These are phyloP conservation scores for Anniella stebbinsi DNA, from an alignment of 2,797 vertebrate species.

Conservation along the genomic window DNA sequence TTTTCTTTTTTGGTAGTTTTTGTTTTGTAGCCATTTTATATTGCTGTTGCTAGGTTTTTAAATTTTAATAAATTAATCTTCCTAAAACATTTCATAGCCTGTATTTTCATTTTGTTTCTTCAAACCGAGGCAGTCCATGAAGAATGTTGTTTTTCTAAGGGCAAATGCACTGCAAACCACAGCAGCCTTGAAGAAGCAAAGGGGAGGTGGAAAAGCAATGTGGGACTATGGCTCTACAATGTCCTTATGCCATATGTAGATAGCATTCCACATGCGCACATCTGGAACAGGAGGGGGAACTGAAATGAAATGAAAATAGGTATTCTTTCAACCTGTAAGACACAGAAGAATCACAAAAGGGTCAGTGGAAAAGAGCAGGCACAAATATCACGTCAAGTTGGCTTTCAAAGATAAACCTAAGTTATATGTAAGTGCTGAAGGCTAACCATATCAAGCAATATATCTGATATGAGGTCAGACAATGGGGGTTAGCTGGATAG, in stretches of 20 bases:
- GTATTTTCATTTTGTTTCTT: conserved; percentile 33
- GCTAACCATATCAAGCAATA: conserved; percentile 14
- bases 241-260: neutral
- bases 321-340: conserved; percentile 13
- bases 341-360: conserved; percentile 18
- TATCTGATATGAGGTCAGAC: conserved; percentile 5
- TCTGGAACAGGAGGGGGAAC: neutral
- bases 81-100: conserved; percentile 15
- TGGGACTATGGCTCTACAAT: conserved; percentile 8
- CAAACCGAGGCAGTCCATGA: neutral
- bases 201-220: conserved; percentile 8
- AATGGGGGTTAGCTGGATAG: neutral
- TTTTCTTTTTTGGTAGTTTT: conserved; percentile 28
- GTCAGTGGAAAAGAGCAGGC: neutral
- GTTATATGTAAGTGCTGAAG: conserved; percentile 13
- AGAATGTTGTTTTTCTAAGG: conserved; percentile 20
- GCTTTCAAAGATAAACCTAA: conserved; percentile 7
- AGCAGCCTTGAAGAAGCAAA: conserved; percentile 44
- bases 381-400: neutral
- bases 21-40: conserved; percentile 41
- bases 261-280: neutral
- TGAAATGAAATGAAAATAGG: conserved; percentile 7
- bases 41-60: conserved; percentile 37
- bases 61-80: conserved; percentile 47
- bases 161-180: conserved; percentile 15